A percentile compares a stretch with the other conserved stretches of the same genome.
Evolutionary conservation across 2,888 invertebrate genomes (phyloP).

Genomic region (Thysanoteuthis rhombus): DNA sequence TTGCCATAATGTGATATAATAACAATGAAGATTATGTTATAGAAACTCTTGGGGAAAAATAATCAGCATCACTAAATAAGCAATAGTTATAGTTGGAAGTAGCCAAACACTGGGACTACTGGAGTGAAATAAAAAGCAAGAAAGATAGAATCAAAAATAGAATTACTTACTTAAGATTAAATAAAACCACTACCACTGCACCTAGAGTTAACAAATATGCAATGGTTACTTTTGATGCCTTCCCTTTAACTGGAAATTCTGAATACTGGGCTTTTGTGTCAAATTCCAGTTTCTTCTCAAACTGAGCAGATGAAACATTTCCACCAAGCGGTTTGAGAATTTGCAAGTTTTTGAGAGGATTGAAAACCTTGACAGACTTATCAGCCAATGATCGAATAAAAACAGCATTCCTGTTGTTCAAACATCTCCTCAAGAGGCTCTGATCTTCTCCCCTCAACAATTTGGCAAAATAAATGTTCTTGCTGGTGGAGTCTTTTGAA

Average conservation of each 20-base stretch:
- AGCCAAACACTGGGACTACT: not conserved
- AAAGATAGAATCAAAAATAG: not conserved
- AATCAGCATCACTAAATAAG: no score
- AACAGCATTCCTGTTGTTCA: not conserved
- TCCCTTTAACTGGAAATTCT: constrained; percentile 23
- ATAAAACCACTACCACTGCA: not conserved
- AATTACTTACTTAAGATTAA: not conserved
- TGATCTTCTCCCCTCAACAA: not conserved
- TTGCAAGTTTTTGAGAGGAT: constrained; percentile 1
- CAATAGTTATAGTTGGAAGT: no score
- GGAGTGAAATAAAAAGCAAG: not conserved
- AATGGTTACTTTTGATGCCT: constrained; percentile 13
- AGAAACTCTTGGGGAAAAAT: no score
- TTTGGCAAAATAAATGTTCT: not conserved
- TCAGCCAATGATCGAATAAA: not conserved
- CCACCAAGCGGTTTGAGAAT: not conserved
- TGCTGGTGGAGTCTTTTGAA: not conserved
- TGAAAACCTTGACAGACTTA: not conserved
- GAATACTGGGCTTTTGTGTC: constrained; percentile 19
- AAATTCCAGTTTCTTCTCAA: constrained; percentile 24
- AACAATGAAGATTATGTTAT: no score
- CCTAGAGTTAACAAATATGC: not conserved
- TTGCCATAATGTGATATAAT: no score
- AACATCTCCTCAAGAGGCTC: not conserved
- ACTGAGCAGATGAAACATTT: not conserved